A percentile compares a stretch with the other conserved stretches of the same genome.
Conservation (phyloP, 2,888 invertebrate species). For the Zaprionus lineosus region DNA sequence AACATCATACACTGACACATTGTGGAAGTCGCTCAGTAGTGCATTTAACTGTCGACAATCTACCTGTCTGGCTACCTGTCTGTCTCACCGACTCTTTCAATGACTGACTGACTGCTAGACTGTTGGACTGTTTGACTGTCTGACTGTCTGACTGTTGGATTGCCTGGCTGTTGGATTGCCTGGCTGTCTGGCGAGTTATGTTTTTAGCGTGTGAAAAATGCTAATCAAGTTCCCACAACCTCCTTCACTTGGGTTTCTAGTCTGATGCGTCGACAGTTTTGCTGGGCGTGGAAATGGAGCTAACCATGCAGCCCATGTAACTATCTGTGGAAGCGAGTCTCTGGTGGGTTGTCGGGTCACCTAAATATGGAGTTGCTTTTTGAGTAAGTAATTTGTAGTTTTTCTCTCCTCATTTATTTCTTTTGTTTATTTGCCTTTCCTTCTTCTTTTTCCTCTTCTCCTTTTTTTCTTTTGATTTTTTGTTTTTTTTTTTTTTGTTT, state of each 20-base stretch:
- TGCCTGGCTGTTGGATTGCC: conserved; percentile 4
- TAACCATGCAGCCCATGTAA: conserved; percentile 22
- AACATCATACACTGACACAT: conserved; percentile 61
- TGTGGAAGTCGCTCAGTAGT: too few species aligned
- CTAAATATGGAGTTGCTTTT: conserved; percentile 48
- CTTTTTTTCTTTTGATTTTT: too few species aligned
- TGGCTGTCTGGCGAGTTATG: conserved; percentile 33
- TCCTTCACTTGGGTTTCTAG: conserved; percentile 54
- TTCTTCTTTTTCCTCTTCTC: too few species aligned
- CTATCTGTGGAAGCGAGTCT: conserved; percentile 42
- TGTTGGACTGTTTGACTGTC: conserved; percentile 5
- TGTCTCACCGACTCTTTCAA: too few species aligned
- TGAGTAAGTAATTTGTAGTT: conserved; percentile 20
- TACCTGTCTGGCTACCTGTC: not conserved
- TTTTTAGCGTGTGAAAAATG: conserved; percentile 79
- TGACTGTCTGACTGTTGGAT: not conserved
- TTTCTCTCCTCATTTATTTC: conserved; percentile 64
- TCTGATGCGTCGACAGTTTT: conserved; percentile 52
- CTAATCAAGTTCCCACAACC: conserved; percentile 79
- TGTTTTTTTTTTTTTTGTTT: too few species aligned
- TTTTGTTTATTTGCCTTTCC: too few species aligned
- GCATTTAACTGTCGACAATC: conserved; percentile 1
- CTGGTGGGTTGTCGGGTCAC: too few species aligned
- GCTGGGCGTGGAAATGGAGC: conserved; percentile 59
- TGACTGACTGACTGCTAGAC: not conserved